A percentile compares a stretch with the other conserved stretches of the same genome.
Evolutionary conservation across 2,113 vertebrate species (phyloP).

Genomic region (Canis aureus): DNA sequence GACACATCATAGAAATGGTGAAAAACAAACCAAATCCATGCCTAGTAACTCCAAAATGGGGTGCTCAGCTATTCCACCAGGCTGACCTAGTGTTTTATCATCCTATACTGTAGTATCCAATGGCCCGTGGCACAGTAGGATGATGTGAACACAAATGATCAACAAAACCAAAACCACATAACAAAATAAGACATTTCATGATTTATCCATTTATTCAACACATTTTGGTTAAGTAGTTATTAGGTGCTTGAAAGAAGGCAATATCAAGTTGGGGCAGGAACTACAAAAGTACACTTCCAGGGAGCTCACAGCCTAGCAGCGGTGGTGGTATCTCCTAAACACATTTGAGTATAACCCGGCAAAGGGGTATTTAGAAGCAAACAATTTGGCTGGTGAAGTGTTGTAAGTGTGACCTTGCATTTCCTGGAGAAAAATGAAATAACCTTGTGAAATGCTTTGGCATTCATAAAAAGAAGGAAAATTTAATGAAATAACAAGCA

Average conservation of each 20-base stretch:
- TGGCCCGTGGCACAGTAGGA: not conserved
- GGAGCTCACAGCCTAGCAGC: not conserved
- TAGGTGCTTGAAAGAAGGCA: not conserved
- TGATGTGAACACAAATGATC: not conserved
- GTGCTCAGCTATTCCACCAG: fast-evolving
- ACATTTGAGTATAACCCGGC: not conserved
- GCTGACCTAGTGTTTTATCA: not conserved
- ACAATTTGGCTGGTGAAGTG: not conserved
- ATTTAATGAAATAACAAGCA: not conserved
- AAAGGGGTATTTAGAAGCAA: slow-evolving; percentile 1
- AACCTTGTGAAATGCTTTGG: slow-evolving; percentile 30
- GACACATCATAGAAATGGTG: not conserved
- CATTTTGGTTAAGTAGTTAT: not conserved
- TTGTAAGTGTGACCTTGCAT: slow-evolving; percentile 29
- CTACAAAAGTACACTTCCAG: too few species aligned
- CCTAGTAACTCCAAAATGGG: not conserved
- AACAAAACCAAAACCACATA: too few species aligned
- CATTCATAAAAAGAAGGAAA: slow-evolving; percentile 52
- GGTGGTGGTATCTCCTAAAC: not conserved
- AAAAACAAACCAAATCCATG: not conserved
- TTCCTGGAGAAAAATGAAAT: slow-evolving; percentile 57
- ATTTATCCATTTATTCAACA: not conserved
- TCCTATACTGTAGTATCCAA: fast-evolving
- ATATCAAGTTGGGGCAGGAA: fast-evolving
- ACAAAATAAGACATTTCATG: not conserved